Percentiles rank a stretch among this genome's conserved stretches.
phyloP scores from a whole-genome alignment of 2,888 invertebrate genomes.

The Monoplex corrugatus region DNA sequence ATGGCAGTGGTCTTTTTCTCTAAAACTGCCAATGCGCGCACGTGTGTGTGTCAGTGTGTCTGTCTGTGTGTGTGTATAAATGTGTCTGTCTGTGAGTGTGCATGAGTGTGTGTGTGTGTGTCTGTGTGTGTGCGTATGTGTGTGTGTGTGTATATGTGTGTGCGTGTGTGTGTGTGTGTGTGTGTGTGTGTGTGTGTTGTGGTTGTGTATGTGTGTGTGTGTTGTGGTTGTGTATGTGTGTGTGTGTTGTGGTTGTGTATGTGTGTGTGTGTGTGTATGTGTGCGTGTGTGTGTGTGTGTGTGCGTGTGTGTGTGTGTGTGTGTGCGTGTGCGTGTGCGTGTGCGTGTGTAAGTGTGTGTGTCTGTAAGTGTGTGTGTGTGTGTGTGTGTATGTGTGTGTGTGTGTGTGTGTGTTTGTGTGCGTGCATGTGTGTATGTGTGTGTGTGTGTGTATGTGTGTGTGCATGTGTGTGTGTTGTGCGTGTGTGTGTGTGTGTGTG shows the following conservation, averaged over 20 bases:
- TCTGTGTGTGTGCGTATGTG: not conserved
- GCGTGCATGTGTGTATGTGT: not conserved
- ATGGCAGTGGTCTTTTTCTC: no score
- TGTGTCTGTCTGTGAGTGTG: not conserved
- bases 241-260: no score
- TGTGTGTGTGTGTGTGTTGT: no score
- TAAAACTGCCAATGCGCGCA: no score
- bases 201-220: no score
- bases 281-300: not conserved
- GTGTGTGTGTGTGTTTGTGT: not conserved
- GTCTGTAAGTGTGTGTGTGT: not conserved
- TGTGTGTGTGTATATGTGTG: not conserved
- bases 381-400: not conserved
- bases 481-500: not conserved
- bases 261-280: no score
- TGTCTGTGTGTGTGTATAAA: not conserved
- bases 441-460: constrained; percentile 1
- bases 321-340: no score
- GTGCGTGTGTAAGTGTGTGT: not conserved
- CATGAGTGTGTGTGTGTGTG: not conserved
- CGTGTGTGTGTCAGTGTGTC: no score
- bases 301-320: not conserved
- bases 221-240: no score
- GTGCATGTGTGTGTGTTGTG: not conserved
- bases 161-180: not conserved